A percentile compares a stretch with the other conserved stretches of the same genome.
Conservation (phyloP, 2,113 vertebrate species). For the Nyctibius bracteatus region DNA sequence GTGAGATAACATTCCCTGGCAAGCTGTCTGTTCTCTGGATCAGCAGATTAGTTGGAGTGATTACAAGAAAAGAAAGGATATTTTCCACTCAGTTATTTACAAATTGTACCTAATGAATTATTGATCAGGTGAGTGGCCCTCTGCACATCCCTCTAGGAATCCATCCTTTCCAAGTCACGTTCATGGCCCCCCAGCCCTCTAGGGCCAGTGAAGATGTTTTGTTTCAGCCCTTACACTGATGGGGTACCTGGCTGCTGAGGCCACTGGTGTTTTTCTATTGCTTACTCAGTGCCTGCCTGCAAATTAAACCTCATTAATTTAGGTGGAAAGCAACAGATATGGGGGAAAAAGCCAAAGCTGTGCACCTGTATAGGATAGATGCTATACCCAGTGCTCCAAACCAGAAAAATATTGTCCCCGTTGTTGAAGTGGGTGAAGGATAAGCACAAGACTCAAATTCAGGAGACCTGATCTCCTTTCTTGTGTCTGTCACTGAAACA, state of each 20-base stretch:
- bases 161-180: not conserved
- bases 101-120: conserved; percentile 40
- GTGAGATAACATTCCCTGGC: not conserved
- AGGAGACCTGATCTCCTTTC: not conserved
- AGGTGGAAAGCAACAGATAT: not conserved
- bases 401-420: not conserved
- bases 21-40: not conserved
- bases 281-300: not conserved
- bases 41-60: conserved; percentile 37
- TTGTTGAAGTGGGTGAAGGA: not conserved
- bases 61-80: conserved; percentile 37
- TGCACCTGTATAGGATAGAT: not conserved
- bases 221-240: not conserved
- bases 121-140: not conserved
- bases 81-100: conserved; percentile 44
- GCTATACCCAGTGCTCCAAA: not conserved
- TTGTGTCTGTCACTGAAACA: not conserved
- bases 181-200: not conserved
- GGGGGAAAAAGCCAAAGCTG: not conserved
- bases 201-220: not conserved
- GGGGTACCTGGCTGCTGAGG: not conserved
- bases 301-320: not conserved
- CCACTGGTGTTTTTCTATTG: not conserved
- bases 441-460: not conserved
- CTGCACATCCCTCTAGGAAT: not conserved